Base-by-base conservation (phyloP, 2,113 vertebrate species). In the Trogon melanurus region DNA sequence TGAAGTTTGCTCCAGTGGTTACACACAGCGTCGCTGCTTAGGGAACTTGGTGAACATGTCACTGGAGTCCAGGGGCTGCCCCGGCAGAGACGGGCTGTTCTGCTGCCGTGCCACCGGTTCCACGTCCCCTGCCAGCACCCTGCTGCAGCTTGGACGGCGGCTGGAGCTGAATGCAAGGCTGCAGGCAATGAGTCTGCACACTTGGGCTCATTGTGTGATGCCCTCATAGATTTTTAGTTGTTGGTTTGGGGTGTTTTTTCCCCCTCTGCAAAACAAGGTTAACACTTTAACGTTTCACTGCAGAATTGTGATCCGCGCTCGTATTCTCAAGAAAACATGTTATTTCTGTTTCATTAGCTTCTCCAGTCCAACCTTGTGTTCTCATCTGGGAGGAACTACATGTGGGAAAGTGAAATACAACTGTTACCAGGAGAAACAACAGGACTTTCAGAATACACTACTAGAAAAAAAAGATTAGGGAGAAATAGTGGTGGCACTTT, bases 91-190 rank as follows among this genome's bases (percentile, higher is more conserved):
- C 34, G 29, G 30, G 25, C 41, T n/a, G 29, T 54, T 13, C 45
- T 13, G 34, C 56, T 32, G 5, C 50, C 41, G 29, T 32, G 76
- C 47, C 44, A 16, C 20, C 2, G 2, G 38, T 12, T 2, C 54
- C 0, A 3, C 4, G 3, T 25, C 34, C 54, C 71, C 29, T 10
- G 53, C 4, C 16, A 48, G 76, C 38, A 7, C 30, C 47, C 34
- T 2, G 3, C 0, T 5, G 26, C 30, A 60, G 34, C 47, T 51
- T 17, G 41, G 36, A 4, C 4, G 26, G 36, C 3, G 5, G 16
- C 38, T 30, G 67, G 23, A 12, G 21, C 21, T 64, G 54, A 85
- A 32, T 16, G 13, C 16, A 19, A 44, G 45, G 44, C 18, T 78
- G 27, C 13, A 47, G 58, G 22, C 15, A 41, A 6, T 9, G 45